Conservation (phyloP, 2,888 invertebrate species). For the Chesias legatella region DNA sequence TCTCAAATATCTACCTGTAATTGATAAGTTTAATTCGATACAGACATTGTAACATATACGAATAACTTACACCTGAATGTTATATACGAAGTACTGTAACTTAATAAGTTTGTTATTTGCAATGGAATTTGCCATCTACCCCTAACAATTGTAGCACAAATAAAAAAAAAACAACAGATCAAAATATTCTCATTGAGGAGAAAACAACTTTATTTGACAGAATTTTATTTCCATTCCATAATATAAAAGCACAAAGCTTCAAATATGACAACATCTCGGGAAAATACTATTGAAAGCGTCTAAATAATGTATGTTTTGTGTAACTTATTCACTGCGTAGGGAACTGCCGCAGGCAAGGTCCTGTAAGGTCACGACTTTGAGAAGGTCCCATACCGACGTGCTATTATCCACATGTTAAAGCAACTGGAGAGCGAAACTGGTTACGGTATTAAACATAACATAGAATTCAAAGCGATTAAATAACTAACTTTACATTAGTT, state of each 20-base stretch:
- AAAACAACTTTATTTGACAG: not conserved
- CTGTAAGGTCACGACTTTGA: conserved; percentile 72
- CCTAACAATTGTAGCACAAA: too few species aligned
- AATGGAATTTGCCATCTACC: too few species aligned
- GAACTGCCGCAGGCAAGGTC: conserved; percentile 60
- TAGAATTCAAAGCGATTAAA: conserved; percentile 34
- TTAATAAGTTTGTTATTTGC: too few species aligned
- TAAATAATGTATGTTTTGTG: conserved; percentile 24
- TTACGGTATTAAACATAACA: conserved; percentile 29
- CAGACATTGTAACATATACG: too few species aligned
- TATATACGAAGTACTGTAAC: too few species aligned
- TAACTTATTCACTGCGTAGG: conserved; percentile 31
- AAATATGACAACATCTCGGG: conserved; percentile 17
- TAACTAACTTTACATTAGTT: conserved; percentile 26
- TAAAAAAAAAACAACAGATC: too few species aligned
- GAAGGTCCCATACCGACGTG: conserved; percentile 66
- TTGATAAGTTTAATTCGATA: too few species aligned
- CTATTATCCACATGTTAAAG: conserved; percentile 39
- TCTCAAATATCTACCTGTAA: conserved; percentile 17
- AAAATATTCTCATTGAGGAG: too few species aligned
- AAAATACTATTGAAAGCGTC: conserved; percentile 17
- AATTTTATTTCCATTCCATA: conserved; percentile 1
- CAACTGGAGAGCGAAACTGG: conserved; percentile 43
- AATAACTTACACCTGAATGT: not conserved
- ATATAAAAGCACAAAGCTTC: conserved; percentile 1